A percentile compares a stretch with the other conserved stretches of the same genome.
These are phyloP conservation scores for Ictalurus furcatus DNA, from an alignment of 2,113 vertebrate species.

Conservation along the genomic window DNA sequence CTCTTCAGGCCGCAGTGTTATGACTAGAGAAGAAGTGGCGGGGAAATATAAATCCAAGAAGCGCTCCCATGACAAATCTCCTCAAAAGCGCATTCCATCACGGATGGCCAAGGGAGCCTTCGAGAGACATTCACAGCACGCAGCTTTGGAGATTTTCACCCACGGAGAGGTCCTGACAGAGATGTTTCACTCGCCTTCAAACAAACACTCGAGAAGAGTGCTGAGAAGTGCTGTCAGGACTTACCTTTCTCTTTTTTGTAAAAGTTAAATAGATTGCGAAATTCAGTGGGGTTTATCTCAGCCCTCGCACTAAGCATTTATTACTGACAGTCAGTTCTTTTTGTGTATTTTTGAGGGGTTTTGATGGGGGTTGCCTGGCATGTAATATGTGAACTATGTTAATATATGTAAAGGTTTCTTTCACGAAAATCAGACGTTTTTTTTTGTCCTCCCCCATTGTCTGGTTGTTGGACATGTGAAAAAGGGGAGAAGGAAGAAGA, in stretches of 20 bases:
- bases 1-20: constrained; percentile 59
- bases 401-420: neutral
- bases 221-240: neutral
- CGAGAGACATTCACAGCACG: neutral
- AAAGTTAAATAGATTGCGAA: neutral
- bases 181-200: constrained; percentile 1
- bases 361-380: neutral
- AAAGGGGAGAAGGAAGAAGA: too few relatives aligned
- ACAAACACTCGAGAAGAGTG: neutral
- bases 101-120: constrained; percentile 1
- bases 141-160: neutral
- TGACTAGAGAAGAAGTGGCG: constrained; percentile 53
- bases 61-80: constrained; percentile 11
- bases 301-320: neutral
- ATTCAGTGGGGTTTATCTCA: neutral
- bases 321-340: too few relatives aligned
- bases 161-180: neutral
- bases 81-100: constrained; percentile 33
- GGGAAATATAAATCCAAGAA: constrained; percentile 9
- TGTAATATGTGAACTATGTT: neutral
- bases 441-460: too few relatives aligned
- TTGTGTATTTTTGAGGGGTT: too few relatives aligned
- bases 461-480: neutral
- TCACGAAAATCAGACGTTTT: neutral
- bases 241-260: neutral